Evolutionary conservation across 1,140 invertebrate genomes (phyloP), one percentile per base, ranked within the genome.

Genomic region (Macrostomum lignano): DNA sequence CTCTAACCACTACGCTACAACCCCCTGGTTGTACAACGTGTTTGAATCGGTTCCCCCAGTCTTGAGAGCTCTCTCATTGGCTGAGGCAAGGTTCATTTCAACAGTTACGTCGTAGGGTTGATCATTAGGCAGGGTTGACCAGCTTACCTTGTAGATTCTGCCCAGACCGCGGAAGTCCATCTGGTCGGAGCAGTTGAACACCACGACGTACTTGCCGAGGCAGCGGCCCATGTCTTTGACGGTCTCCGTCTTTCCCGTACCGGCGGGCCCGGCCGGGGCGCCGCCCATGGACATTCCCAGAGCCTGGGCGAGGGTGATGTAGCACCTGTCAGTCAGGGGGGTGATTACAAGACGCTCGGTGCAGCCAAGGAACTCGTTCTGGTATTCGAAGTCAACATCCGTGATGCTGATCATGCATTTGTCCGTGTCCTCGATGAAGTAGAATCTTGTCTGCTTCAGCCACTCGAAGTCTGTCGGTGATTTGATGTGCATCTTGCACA

Each of bases 221-320:
- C 77, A 81, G 58, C 82, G 81, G 2, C 77, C 77, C 77, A 86
- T 82, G 43, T 84, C 78, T 60, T 86, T 84, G 0, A 79, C 75
- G 0, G 77, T 84, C 58, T 84, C 78, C 0, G 78, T 86, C 60
- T 84, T 84, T 1, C 77, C 77, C 1, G 77, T 82, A 7, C 77
- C 76, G 5, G 77, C 77, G 6, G 77, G 76, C 2, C 77, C 78
- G 44, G 74, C 78, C 0, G 77, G 77, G 2, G 74, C 73, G 1
- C 75, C 76, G 17, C 78, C 78, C 74, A 82, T 78, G 38, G 73
- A 76, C 69, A 86, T 73, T 0, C 73, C 71, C 20, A 86, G 52
- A 0, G 77, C 77, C 63, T 86, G 78, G 0, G 77, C 76, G 23
- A 86, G 51, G 0, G 78, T 82, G 36, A 84, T 82, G 47, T 82